These are phyloP conservation scores for Nephrocerus scutellatus DNA, from an alignment of 2,888 invertebrate genomes.

Conservation along the genomic window DNA sequence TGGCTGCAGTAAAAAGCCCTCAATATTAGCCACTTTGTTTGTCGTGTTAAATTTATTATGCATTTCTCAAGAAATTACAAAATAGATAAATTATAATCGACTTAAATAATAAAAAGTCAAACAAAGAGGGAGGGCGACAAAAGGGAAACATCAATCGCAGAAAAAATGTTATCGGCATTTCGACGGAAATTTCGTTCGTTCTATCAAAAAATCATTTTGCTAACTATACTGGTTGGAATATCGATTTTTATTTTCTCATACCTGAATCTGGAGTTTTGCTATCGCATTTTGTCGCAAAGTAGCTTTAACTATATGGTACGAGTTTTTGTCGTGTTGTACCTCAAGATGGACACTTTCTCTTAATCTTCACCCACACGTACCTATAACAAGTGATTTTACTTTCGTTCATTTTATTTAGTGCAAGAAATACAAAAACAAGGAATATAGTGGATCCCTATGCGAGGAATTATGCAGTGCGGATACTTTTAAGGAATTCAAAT, in stretches of 20 bases:
- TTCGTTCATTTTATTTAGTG: slow-evolving; percentile 29
- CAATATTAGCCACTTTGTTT: too few relatives aligned
- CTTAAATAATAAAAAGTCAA: too few relatives aligned
- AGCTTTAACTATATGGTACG: slow-evolving; percentile 42
- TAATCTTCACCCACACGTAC: neutral
- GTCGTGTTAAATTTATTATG: too few relatives aligned
- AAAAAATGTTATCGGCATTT: slow-evolving; percentile 40
- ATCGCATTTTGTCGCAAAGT: slow-evolving; percentile 40
- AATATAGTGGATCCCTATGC: slow-evolving; percentile 42
- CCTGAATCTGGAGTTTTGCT: slow-evolving; percentile 43
- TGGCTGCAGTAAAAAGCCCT: too few relatives aligned
- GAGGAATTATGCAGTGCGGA: slow-evolving; percentile 39
- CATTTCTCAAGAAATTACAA: too few relatives aligned
- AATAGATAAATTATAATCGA: too few relatives aligned
- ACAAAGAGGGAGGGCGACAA: too few relatives aligned
- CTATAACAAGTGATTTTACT: neutral
- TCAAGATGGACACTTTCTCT: neutral
- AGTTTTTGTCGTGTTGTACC: neutral
- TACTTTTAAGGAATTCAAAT: slow-evolving; percentile 41
- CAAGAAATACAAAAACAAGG: slow-evolving; percentile 35
- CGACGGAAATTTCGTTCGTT: slow-evolving; percentile 40
- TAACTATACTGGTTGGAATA: slow-evolving; percentile 34
- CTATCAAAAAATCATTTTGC: slow-evolving; percentile 35
- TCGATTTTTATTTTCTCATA: slow-evolving; percentile 40
- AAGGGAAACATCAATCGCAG: too few relatives aligned